Percentiles rank a stretch among this genome's conserved stretches.
Conservation (phyloP, 2,113 vertebrate genomes). For the Hippocampus comes region DNA sequence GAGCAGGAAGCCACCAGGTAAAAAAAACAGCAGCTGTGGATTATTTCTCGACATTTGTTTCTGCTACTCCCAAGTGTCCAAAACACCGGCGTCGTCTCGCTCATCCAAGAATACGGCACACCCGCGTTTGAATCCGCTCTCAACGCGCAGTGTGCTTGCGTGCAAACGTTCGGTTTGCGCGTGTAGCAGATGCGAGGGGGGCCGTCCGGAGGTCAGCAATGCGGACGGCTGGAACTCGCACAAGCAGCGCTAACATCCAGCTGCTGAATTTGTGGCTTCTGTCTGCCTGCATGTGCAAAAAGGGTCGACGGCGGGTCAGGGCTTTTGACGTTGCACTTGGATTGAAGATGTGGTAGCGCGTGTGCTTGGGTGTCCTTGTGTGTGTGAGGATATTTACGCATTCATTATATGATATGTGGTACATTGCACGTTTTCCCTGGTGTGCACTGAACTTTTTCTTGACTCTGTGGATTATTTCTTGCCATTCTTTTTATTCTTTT, state of each 20-base stretch:
- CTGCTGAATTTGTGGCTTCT: slow-evolving; percentile 58
- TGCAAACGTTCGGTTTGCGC: no score
- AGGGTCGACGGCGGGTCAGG: slow-evolving; percentile 55
- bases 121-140: background rate
- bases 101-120: background rate
- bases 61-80: background rate
- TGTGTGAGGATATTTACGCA: no score
- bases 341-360: slow-evolving; percentile 18
- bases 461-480: no score
- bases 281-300: slow-evolving; percentile 49
- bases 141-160: no score
- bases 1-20: slow-evolving; percentile 95
- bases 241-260: slow-evolving; percentile 40
- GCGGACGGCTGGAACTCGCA: slow-evolving; percentile 27
- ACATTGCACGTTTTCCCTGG: no score
- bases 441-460: background rate
- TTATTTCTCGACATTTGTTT: background rate
- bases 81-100: background rate
- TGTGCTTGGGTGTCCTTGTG: no score
- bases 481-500: no score
- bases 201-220: slow-evolving; percentile 50
- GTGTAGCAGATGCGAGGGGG: slow-evolving; percentile 1
- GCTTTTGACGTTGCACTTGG: background rate
- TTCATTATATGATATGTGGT: no score
- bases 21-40: background rate